Evolutionary conservation across 2,113 vertebrate genomes (phyloP).

Genomic region (Dolichallabes microphthalmus): DNA sequence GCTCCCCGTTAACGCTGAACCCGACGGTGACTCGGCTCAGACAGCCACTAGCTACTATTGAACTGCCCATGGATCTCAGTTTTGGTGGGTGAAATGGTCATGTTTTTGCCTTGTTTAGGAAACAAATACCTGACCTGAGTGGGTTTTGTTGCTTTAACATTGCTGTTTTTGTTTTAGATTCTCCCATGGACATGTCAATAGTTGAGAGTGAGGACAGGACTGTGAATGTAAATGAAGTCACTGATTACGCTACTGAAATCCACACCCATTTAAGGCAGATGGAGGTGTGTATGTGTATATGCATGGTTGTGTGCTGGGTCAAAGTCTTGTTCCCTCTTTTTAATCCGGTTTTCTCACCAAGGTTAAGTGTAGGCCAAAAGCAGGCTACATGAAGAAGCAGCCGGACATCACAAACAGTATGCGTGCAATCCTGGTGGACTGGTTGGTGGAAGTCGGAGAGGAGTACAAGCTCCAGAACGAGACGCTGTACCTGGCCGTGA

Average conservation of each 20-base stretch:
- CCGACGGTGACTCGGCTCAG: conserved; percentile 72
- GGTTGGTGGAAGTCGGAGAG: conserved; percentile 97
- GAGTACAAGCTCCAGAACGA: conserved; percentile 97
- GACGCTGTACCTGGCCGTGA: conserved; percentile 92
- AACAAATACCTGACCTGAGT: too few relatives aligned
- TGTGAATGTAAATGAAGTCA: conserved; percentile 74
- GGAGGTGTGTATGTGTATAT: conserved; percentile 76
- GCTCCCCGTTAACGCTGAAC: conserved; percentile 65
- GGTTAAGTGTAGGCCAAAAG: conserved; percentile 88
- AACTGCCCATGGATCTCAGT: conserved; percentile 81
- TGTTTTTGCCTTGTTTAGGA: too few relatives aligned
- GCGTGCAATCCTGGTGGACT: conserved; percentile 96
- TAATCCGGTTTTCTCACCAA: conserved; percentile 50
- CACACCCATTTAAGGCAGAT: conserved; percentile 86
- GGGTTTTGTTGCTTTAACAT: too few relatives aligned
- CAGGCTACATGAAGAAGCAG: conserved; percentile 96
- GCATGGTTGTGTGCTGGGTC: too few relatives aligned
- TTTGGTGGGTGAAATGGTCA: conserved; percentile 71
- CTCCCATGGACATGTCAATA: conserved; percentile 93
- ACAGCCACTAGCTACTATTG: conserved; percentile 80
- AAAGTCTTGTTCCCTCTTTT: background rate
- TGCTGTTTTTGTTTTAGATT: conserved; percentile 69
- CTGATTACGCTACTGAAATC: conserved; percentile 87
- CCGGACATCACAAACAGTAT: conserved; percentile 96
- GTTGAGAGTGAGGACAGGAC: conserved; percentile 78